These are phyloP conservation scores for Meliscaeva auricollis DNA, from an alignment of 2,888 invertebrate species.

Conservation along the genomic window DNA sequence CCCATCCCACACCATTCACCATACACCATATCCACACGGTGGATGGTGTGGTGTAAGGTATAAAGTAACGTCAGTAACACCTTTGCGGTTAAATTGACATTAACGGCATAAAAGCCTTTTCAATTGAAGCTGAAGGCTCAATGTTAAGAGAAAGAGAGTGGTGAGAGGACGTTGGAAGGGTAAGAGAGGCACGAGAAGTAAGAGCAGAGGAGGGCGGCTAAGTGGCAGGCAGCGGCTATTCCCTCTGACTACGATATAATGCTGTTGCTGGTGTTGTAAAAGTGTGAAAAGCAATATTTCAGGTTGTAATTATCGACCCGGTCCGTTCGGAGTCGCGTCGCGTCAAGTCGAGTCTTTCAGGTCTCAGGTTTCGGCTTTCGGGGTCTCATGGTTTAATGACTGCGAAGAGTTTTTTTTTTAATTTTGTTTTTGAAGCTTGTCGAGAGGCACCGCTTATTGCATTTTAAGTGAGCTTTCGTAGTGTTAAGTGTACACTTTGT, in stretches of 20 bases:
- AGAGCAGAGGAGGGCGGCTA: not conserved
- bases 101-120: slow-evolving; percentile 69
- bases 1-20: not conserved
- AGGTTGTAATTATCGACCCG: slow-evolving; percentile 72
- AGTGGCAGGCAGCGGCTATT: slow-evolving; percentile 20
- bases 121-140: slow-evolving; percentile 47
- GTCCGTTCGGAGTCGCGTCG: not conserved
- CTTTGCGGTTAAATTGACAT: slow-evolving; percentile 73
- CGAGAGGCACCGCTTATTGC: slow-evolving; percentile 60
- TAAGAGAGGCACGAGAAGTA: too few relatives aligned
- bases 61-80: slow-evolving; percentile 66
- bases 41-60: slow-evolving; percentile 6
- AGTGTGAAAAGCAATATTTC: slow-evolving; percentile 76
- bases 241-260: too few relatives aligned
- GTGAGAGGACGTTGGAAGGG: not conserved
- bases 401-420: slow-evolving; percentile 8
- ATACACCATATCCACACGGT: not conserved
- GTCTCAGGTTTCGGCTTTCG: slow-evolving; percentile 51
- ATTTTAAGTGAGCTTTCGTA: slow-evolving; percentile 69
- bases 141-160: slow-evolving; percentile 11
- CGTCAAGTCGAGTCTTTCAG: not conserved
- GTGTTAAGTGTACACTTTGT: slow-evolving; percentile 58
- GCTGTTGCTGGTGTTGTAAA: slow-evolving; percentile 8
- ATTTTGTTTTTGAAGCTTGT: slow-evolving; percentile 22
- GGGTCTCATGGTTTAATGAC: slow-evolving; percentile 40